Evolutionary conservation across 2,797 vertebrate genomes (phyloP), one percentile per base, ranked within the genome.

Genomic region (Coranthus polyacanthus): DNA sequence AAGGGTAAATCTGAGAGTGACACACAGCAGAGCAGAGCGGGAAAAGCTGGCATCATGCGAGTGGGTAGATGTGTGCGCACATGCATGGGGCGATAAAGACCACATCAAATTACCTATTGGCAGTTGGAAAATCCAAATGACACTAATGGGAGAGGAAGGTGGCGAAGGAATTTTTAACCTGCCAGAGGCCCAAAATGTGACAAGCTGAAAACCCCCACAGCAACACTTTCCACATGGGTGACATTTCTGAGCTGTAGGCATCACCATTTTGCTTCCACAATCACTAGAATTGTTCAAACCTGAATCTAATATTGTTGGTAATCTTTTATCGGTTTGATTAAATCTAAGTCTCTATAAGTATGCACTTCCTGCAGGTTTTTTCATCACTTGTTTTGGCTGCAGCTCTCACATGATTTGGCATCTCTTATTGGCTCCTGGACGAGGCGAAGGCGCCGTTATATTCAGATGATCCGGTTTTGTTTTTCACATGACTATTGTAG

Each of bases 21-120:
- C 72, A 79, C 61, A 37, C 42, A 22, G 50, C 59, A 68, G 71
- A 47, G 2, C 58, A 52, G 54, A 73, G 65, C 63, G 50, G 57
- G 46, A 78, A 81, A 88, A 75, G 57, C 78, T 77, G 77, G 59
- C 51, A 75, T 83, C 83, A 81, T 68, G 74, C 69, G 75, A 68
- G 76, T 84, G 71, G 69, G 64, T 81, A 9, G 18, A 18, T 17
- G 22, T 52, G 41, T 12, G 18, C 16, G 41, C 15, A 32, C 17
- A 21, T 20, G 77, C 49, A 22, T 66, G 54, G 70, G 68, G 73
- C 55, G 72, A 78, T 72, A 77, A 70, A 79, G 79, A 87, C 79
- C 76, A 83, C 81, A 82, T 77, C 67, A 82, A 86, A 86, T 85
- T 77, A 85, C 66, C 60, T 71, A 85, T 82, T 82, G 83, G 76